Evolutionary conservation across 37 sponge, comb jelly and placozoan species (phyloP), one percentile per base, ranked within the genome.

Genomic region (Spongia lamella): DNA sequence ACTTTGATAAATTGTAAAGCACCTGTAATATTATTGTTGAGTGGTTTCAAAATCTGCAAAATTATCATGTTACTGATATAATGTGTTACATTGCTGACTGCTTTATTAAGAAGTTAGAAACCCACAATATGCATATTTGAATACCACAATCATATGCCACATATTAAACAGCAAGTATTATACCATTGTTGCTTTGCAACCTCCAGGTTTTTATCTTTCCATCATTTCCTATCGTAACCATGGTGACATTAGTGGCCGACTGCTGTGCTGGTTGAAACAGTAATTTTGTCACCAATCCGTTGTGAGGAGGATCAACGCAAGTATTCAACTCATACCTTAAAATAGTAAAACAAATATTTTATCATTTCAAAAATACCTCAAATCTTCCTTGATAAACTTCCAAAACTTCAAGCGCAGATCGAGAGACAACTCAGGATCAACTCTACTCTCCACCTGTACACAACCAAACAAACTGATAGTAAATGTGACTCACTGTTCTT

Each of bases 361-460:
- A 47, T 22, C 11, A 31, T 59, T 19, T 26, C 54, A 52, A 19
- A 40, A 17, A 14, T 38, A 87, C 92, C 77, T 83, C 40, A 87
- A 85, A 7, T 21, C 33, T 0, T 59, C 55, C 9, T 59, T 25
- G 15, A 37, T 70, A 47, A 75, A 84, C 62, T 61, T 16, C 94
- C 94, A 93, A 61, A 93, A 83, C 73, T 93, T 93, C 51, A 93
- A 62, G 24, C 75, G 70, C 19, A 86, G 66, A 54, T 90, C 94
- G 1, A 72, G 64, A 7, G 73, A 67, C 25, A 80, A 76, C 49
- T 70, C 79, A 26, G 64, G 73, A 72, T 87, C 80, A 66, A 87
- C 85, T 61, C 92, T 79, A 17, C 65, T 57, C 62, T 92, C 92
- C 56, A 92, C 74, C 92, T 91, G 40, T 26, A 62, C 38, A 71